Conservation (phyloP, 2,888 invertebrate species). For the Seira sanloemensis region DNA sequence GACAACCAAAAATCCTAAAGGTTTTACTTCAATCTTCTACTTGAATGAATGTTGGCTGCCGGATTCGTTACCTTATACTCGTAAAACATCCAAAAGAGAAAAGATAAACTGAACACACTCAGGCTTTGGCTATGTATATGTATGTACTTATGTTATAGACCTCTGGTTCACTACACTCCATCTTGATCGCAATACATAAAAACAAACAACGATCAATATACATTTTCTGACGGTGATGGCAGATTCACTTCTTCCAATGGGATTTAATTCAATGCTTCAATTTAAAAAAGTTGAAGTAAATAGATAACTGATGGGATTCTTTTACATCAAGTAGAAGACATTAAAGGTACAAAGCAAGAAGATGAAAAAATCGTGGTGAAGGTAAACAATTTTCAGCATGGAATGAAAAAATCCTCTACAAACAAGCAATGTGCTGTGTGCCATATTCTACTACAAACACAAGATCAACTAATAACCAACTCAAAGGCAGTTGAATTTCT, state of each 20-base stretch:
- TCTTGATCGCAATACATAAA: conserved; percentile 48
- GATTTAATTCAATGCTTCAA: conserved; percentile 63
- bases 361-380: conserved; percentile 48
- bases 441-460: too few relatives aligned
- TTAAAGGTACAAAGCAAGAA: not conserved
- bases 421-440: too few relatives aligned
- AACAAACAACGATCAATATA: conserved; percentile 64
- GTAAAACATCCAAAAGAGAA: too few relatives aligned
- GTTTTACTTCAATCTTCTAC: not conserved
- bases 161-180: not conserved
- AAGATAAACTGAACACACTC: too few relatives aligned
- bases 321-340: conserved; percentile 20
- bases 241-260: conserved; percentile 47
- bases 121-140: not conserved
- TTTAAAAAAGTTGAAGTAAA: conserved; percentile 60
- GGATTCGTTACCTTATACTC: too few relatives aligned
- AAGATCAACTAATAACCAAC: too few relatives aligned
- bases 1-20: conserved; percentile 12
- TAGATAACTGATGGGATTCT: conserved; percentile 63
- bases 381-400: conserved; percentile 45
- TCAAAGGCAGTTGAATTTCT: too few relatives aligned
- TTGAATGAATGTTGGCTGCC: too few relatives aligned
- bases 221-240: conserved; percentile 59
- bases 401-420: conserved; percentile 44
- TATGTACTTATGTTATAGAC: not conserved